phyloP scores from a whole-genome alignment of 2,797 vertebrate species.

The Falco peregrinus region DNA sequence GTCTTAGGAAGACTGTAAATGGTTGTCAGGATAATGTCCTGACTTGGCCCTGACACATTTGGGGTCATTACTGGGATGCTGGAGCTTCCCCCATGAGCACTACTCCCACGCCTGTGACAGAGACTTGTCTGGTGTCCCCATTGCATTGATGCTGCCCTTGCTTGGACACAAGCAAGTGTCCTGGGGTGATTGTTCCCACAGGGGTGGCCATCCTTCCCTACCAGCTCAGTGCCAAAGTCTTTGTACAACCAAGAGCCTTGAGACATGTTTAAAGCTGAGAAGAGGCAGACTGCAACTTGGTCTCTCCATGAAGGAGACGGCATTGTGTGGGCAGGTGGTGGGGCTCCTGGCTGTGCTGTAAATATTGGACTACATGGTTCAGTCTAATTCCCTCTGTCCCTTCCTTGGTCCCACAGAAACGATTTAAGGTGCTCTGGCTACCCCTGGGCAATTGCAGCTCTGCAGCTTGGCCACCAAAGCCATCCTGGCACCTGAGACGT shows the following conservation, averaged over 20 bases:
- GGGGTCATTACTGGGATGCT: background rate
- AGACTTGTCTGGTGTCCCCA: background rate
- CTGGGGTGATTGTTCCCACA: background rate
- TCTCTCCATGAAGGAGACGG: background rate
- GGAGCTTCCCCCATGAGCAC: background rate
- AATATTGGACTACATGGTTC: background rate
- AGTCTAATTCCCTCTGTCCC: background rate
- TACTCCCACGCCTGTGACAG: background rate
- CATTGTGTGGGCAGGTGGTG: background rate
- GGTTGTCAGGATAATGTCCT: background rate
- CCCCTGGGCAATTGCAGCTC: background rate
- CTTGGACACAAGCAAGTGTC: background rate
- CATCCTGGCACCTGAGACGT: background rate
- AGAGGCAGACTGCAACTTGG: background rate
- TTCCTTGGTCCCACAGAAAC: background rate
- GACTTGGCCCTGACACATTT: background rate
- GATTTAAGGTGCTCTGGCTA: background rate
- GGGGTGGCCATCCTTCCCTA: background rate
- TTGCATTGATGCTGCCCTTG: rapidly evolving
- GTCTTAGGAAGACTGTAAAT: background rate
- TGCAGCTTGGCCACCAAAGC: background rate
- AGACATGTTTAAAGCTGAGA: background rate
- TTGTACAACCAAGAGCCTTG: background rate
- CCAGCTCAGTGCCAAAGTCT: background rate
- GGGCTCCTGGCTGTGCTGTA: background rate